phyloP scores from a whole-genome alignment of 2,797 vertebrate genomes.

The Calcarius lapponicus region DNA sequence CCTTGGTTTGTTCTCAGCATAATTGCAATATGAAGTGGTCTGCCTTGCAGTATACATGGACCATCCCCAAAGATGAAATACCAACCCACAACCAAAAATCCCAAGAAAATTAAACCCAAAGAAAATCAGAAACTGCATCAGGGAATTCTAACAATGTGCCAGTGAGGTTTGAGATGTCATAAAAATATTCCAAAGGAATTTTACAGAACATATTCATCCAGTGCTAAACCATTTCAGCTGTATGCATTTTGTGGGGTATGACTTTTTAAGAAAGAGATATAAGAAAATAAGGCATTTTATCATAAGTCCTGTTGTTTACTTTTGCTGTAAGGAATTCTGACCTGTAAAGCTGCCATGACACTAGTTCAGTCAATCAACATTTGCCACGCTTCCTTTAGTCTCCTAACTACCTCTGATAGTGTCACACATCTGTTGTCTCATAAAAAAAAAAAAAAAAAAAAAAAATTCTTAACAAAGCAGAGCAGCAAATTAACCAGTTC shows the following conservation, averaged over 20 bases:
- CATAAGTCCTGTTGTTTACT: background rate
- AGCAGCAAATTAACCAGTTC: background rate
- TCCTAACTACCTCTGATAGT: background rate
- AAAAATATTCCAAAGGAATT: background rate
- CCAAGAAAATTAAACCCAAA: background rate
- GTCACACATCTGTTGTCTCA: background rate
- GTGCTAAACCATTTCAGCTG: background rate
- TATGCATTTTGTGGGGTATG: background rate
- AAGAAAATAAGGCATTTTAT: background rate
- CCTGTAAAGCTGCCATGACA: background rate
- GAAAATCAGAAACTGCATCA: background rate
- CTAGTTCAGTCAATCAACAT: background rate
- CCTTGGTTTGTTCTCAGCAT: background rate
- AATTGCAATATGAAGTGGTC: background rate
- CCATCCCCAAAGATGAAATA: background rate
- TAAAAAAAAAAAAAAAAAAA: background rate
- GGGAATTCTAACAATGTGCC: background rate
- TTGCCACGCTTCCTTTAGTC: background rate
- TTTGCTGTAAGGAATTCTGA: background rate
- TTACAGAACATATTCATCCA: background rate
- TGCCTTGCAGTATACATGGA: rapidly evolving
- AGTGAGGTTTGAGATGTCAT: background rate
- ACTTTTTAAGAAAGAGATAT: background rate
- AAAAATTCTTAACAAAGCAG: background rate
- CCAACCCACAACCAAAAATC: background rate